phyloP scores from a whole-genome alignment of 1,140 invertebrate genomes.

The Aradophagus sp. region DNA sequence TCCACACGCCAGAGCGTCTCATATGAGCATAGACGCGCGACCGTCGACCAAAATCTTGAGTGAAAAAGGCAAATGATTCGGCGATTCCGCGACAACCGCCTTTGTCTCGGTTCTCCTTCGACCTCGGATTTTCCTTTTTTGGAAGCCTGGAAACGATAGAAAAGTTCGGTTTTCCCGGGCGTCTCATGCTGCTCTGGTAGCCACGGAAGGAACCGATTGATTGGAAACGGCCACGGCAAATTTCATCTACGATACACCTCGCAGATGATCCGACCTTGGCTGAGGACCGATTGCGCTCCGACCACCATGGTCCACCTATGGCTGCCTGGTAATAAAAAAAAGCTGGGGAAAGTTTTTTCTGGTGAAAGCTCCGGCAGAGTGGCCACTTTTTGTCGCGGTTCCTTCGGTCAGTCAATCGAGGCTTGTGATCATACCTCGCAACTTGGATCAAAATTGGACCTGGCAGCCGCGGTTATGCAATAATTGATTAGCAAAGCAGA shows the following conservation, averaged over 20 bases:
- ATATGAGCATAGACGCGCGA: conserved; percentile 61
- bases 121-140: conserved; percentile 40
- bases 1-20: conserved; percentile 34
- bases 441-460: too few species aligned
- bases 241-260: conserved; percentile 49
- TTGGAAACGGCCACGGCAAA: conserved; percentile 71
- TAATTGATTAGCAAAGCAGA: conserved; percentile 42
- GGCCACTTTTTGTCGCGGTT: too few species aligned
- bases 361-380: conserved; percentile 47
- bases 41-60: conserved; percentile 6
- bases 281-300: conserved; percentile 45
- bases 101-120: too few species aligned
- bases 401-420: too few species aligned
- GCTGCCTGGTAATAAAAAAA: conserved; percentile 59
- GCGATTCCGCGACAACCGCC: not conserved
- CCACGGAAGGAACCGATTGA: conserved; percentile 74
- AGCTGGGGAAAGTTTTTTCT: conserved; percentile 58
- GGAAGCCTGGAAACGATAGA: conserved; percentile 66
- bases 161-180: conserved; percentile 74
- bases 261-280: conserved; percentile 10
- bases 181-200: conserved; percentile 73
- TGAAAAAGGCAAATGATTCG: too few species aligned
- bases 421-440: too few species aligned
- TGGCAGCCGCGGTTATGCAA: too few species aligned
- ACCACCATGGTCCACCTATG: conserved; percentile 41